A percentile compares a stretch with the other conserved stretches of the same genome.
Conservation (phyloP, 2,113 vertebrate genomes). For the Percina caprodes region DNA sequence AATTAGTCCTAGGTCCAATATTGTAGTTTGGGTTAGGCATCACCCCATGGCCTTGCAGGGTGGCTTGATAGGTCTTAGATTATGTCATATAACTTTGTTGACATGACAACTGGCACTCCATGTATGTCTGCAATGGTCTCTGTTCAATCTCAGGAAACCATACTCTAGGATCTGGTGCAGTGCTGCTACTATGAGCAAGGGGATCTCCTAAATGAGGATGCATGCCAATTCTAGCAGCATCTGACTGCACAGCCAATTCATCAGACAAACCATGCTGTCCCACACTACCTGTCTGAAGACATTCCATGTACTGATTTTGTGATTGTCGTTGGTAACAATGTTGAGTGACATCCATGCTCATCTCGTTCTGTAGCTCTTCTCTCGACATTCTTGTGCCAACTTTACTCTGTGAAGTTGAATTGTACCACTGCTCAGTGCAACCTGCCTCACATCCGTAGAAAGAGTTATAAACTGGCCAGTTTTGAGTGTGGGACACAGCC, state of each 20-base stretch:
- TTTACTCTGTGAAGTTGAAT: not conserved
- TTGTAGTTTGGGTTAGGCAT: conserved; percentile 8
- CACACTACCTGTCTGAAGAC: not conserved
- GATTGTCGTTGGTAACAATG: conserved; percentile 22
- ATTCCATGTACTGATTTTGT: conserved; percentile 5
- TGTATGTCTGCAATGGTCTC: not conserved
- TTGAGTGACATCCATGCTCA: not conserved
- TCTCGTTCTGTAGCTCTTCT: not conserved
- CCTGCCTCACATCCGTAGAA: not conserved
- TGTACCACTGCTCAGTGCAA: not conserved
- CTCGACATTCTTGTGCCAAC: not conserved
- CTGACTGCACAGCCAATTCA: not conserved
- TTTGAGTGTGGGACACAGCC: not conserved
- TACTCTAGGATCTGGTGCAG: not conserved
- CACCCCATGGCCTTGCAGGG: not conserved
- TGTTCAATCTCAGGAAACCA: not conserved
- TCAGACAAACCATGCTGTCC: not conserved
- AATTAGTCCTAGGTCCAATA: not conserved
- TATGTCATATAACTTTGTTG: conserved; percentile 5
- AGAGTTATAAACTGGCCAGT: not conserved
- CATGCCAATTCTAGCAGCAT: conserved; percentile 1
- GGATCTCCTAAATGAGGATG: not conserved
- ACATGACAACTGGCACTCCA: not conserved
- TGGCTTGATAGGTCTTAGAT: not conserved
- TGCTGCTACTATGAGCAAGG: not conserved